Base-by-base conservation (phyloP, 1,140 invertebrate genomes). In the Drosophila virilis region DNA sequence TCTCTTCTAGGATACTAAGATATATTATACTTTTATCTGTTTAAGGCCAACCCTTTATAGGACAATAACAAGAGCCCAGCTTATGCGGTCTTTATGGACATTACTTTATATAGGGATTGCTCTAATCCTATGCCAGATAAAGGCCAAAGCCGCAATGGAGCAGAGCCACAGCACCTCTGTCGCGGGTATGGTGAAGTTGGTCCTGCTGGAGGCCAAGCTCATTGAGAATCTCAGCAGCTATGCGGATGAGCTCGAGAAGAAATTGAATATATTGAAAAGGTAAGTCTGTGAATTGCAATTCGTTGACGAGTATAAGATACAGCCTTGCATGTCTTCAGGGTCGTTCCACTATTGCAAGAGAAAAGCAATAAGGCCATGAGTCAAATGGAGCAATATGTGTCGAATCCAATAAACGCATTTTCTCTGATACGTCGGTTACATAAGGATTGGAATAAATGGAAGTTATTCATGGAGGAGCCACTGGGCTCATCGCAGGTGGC, bases 171-270 rank as follows among this genome's bases (percentile, higher is more conserved):
- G 67, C 1, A 98, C 97, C 0, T 97, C 97, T 2, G 93, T 98
- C 77, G 95, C 95, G 6, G 97, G 98, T 78, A 94, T 98, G 91
- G 96, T 98, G 92, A 95, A 96, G 57, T 93, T 98, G 9, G 92
- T 99, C 28, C 94, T 96, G 77, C 97, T 97, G 5, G 97, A 99
- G 92, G 93, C 94, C 38, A 95, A 96, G 48, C 95, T 99, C 17
- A 96, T 98, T 61, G 93, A 95, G 74, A 96, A 96, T 40, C 93
- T 99, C 42, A 95, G 97, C 74, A 93, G 95, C 40, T 98, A 97
- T 92, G 95, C 98, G 17, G 91, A 94, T 1, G 70, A 48, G 9
- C 9, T 91, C 32, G 46, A 77, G 1, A 12, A 45, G 2, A 90
- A 90, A 48, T 38, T 91, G 12, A 35, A 72, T 15, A 12, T 52